These are phyloP conservation scores for Peribatodes rhomboidaria DNA, from an alignment of 2,888 invertebrate genomes.

Conservation along the genomic window DNA sequence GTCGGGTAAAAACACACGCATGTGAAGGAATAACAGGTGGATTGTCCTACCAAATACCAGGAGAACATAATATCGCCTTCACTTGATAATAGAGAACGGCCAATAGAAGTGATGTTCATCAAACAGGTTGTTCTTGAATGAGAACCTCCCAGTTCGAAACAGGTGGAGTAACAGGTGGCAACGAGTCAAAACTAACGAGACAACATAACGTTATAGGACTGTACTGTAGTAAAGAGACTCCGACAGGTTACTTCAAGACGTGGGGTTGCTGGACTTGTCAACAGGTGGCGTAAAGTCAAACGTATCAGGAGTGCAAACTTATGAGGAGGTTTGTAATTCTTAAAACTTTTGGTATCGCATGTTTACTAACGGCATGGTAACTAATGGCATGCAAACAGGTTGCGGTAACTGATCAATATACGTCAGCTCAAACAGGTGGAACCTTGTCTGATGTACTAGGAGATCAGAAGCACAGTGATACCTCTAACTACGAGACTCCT, in stretches of 20 bases:
- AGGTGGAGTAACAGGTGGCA: no score
- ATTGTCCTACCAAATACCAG: slow-evolving; percentile 8
- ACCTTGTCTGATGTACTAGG: slow-evolving; percentile 12
- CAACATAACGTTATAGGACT: neutral
- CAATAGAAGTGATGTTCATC: neutral
- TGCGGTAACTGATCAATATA: slow-evolving; percentile 2
- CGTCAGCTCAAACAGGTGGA: slow-evolving; percentile 22
- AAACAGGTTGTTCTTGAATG: slow-evolving; percentile 5
- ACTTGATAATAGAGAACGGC: no score
- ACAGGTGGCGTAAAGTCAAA: slow-evolving; percentile 21
- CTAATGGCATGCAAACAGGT: neutral
- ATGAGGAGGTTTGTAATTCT: neutral
- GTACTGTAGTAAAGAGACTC: no score
- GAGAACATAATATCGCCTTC: slow-evolving; percentile 4
- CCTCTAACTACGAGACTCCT: slow-evolving; percentile 9
- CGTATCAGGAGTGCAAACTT: slow-evolving; percentile 14
- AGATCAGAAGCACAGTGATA: slow-evolving; percentile 6
- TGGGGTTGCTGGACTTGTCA: slow-evolving; percentile 3
- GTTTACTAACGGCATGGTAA: no score
- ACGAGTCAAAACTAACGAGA: slow-evolving; percentile 9
- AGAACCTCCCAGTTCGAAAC: no score
- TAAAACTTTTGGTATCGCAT: neutral
- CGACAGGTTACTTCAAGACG: no score
- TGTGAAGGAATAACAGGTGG: slow-evolving; percentile 11
- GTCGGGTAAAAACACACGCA: no score